These are phyloP conservation scores for Congeria kusceri DNA, from an alignment of 2,888 invertebrate species.

Conservation along the genomic window DNA sequence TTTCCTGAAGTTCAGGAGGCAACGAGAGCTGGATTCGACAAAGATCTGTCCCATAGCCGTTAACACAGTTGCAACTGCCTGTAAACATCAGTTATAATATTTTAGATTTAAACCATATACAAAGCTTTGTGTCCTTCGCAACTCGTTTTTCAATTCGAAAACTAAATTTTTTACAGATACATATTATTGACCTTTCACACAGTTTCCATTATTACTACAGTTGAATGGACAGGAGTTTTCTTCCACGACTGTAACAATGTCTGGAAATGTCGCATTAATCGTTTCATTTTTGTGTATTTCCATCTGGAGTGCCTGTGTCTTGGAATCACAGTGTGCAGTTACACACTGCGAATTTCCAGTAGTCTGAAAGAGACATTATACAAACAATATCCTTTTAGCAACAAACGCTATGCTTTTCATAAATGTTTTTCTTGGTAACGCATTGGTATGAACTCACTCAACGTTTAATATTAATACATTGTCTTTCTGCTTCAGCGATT, in stretches of 20 bases:
- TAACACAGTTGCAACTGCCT: conserved; percentile 22
- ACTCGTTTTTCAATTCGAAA: no score
- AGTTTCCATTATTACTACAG: conserved; percentile 34
- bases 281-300: conserved; percentile 21
- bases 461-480: no score
- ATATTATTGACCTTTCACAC: conserved; percentile 8
- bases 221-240: conserved; percentile 30
- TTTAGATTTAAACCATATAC: no score
- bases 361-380: not conserved
- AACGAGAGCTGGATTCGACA: conserved; percentile 15
- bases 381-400: no score
- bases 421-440: no score
- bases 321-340: conserved; percentile 31
- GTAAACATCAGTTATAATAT: no score
- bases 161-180: no score
- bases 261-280: conserved; percentile 23
- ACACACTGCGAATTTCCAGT: conserved; percentile 18
- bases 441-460: no score
- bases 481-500: no score
- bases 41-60: conserved; percentile 24
- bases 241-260: not conserved
- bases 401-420: no score
- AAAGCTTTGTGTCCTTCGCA: no score
- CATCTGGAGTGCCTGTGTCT: not conserved
- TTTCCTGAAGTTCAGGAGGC: conserved; percentile 17